These are phyloP conservation scores for Drosophila kurseongensis DNA, from an alignment of 1,140 invertebrate genomes.

Conservation along the genomic window DNA sequence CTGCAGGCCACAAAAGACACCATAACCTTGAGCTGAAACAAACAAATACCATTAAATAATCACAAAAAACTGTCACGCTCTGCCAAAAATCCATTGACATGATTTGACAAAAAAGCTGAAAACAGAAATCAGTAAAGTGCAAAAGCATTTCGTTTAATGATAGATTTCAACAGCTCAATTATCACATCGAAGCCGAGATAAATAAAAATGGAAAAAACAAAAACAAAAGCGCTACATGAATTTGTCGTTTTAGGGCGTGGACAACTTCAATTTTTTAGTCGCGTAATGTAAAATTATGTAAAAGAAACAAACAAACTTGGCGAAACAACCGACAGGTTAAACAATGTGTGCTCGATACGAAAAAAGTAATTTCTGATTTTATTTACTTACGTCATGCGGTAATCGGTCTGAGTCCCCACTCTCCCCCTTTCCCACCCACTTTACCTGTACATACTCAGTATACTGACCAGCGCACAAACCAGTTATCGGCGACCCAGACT, in stretches of 20 bases:
- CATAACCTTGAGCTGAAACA: constrained; percentile 46
- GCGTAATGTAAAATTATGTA: constrained; percentile 44
- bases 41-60: constrained; percentile 28
- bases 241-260: constrained; percentile 20
- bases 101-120: constrained; percentile 1
- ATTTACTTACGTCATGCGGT: constrained; percentile 60
- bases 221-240: constrained; percentile 2
- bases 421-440: not conserved
- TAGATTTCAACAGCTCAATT: constrained; percentile 47
- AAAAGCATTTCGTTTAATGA: constrained; percentile 23
- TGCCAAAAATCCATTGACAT: constrained; percentile 34
- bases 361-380: constrained; percentile 54
- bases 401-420: constrained; percentile 29
- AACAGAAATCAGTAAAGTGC: constrained; percentile 20
- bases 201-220: constrained; percentile 6
- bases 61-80: constrained; percentile 45
- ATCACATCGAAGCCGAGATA: constrained; percentile 13
- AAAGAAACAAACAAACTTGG: constrained; percentile 41
- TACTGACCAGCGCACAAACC: constrained; percentile 57
- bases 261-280: constrained; percentile 33
- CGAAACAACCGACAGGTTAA: constrained; percentile 22
- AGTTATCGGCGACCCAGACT: constrained; percentile 58
- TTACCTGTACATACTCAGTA: constrained; percentile 6
- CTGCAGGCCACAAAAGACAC: not conserved
- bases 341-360: constrained; percentile 33